A percentile compares a stretch with the other conserved stretches of the same genome.
Evolutionary conservation across 2,888 invertebrate species (phyloP).

Genomic region (Aphodius granarius): DNA sequence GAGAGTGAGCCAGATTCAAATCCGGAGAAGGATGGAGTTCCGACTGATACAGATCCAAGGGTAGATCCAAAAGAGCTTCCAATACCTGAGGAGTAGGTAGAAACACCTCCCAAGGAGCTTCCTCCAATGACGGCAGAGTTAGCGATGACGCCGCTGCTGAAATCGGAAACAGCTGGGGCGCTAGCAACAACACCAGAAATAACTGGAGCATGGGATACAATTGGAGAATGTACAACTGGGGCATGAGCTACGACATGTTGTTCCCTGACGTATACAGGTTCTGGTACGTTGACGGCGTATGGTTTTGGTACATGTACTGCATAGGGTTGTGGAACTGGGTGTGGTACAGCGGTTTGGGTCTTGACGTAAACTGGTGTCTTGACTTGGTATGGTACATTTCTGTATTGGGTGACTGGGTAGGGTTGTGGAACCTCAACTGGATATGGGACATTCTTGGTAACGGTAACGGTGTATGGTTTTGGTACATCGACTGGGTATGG

Average conservation of each 20-base stretch:
- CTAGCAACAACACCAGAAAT: background rate
- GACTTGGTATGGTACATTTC: conserved; percentile 44
- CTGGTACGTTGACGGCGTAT: conserved; percentile 34
- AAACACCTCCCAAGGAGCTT: background rate
- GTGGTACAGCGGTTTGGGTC: conserved; percentile 29
- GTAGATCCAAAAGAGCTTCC: background rate
- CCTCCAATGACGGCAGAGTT: background rate
- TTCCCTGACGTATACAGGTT: conserved; percentile 39
- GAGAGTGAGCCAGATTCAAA: background rate
- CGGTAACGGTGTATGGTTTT: conserved; percentile 45
- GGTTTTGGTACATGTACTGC: conserved; percentile 30
- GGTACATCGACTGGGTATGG: conserved; percentile 42
- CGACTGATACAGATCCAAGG: background rate
- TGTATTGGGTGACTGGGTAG: conserved; percentile 31
- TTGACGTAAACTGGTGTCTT: conserved; percentile 31
- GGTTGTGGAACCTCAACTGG: conserved; percentile 37
- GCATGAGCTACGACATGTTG: conserved; percentile 28
- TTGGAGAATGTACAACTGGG: background rate
- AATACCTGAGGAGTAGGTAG: background rate
- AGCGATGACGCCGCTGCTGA: background rate
- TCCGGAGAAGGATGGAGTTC: too few relatives aligned
- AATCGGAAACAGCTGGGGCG: conserved; percentile 7
- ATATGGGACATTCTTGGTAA: conserved; percentile 41
- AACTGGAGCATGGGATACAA: conserved; percentile 13
- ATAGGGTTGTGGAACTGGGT: conserved; percentile 33